These are phyloP conservation scores for Cyphomyrus plagiostoma DNA, from an alignment of 2,113 vertebrate species.

Conservation along the genomic window DNA sequence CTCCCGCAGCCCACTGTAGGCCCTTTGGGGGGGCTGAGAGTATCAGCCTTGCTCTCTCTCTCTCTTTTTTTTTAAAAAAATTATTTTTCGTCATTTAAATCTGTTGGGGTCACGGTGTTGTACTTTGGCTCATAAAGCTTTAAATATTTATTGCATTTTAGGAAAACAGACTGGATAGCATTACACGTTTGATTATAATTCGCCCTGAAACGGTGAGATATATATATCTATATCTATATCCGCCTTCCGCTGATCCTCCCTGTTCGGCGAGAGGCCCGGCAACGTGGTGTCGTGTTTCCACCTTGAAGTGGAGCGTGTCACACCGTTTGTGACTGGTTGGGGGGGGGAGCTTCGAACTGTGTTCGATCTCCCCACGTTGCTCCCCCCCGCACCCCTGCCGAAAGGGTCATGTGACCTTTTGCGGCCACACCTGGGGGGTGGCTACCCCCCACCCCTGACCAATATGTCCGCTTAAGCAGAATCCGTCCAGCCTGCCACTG, in stretches of 20 bases:
- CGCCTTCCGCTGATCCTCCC: neutral
- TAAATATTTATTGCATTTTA: neutral
- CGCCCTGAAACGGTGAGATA: neutral
- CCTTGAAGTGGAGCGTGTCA: neutral
- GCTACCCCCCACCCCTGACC: neutral
- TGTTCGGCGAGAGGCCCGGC: neutral
- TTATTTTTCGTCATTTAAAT: neutral
- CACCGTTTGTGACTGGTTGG: neutral
- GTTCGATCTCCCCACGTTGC: too few species aligned
- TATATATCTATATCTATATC: neutral
- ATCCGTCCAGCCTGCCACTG: constrained; percentile 36
- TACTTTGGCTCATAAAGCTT: neutral
- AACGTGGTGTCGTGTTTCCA: neutral
- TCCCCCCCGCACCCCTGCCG: neutral
- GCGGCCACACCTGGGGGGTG: neutral
- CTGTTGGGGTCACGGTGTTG: neutral
- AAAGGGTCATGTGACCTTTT: neutral
- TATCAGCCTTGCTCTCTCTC: neutral
- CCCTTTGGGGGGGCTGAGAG: neutral
- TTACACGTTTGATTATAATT: neutral
- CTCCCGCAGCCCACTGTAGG: neutral
- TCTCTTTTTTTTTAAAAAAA: neutral
- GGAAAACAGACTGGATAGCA: neutral
- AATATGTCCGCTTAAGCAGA: neutral
- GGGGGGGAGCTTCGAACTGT: neutral